Base-by-base conservation (phyloP, 2,113 vertebrate genomes). In the Mellivora capensis region DNA sequence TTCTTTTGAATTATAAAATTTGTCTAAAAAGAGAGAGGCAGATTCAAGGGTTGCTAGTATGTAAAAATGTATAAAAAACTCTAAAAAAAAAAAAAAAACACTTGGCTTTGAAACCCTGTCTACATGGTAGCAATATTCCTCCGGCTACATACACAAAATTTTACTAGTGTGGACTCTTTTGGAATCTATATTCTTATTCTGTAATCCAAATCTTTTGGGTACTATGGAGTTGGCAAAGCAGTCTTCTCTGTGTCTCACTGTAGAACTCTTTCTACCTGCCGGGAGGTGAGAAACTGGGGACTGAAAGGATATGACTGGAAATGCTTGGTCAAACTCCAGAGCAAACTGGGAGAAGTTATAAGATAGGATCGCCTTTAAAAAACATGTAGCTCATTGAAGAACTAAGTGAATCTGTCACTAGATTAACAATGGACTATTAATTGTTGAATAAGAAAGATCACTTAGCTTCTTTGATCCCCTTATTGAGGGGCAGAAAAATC, bases 151-250 rank as follows among this genome's bases (percentile, higher is more conserved):
- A 27, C 31, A 76, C 23, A 29, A 87, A 82, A 72, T 69, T 80
- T 76, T 23, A 11, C 44, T 93, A 90, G 94, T 84, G 52, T 52
- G 49, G 44, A 21, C 29, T 97, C 93, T 87, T 97, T 44, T 90
- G 94, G 21, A 52, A n/a, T 97, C 87, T 8, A 0, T 49, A 31
- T 95, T 23, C 87, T 97, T 90, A 49, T 83, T 96, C 39, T 47
- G 4, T 62, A 94, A 80, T 97, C 44, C 54, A 94, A n/a, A 72
- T 71, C 13, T 37, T 96, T 74, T 84, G 27, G n/a, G 13, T 67
- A 13, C 12, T 3, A 4, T 27, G 12, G 4, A 29, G 8, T 80
- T 90, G 23, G 14, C 34, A 79, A 77, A 94, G 2, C 7, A 31
- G 23, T 64, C n/a, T 61, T 62, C 37, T 59, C 25, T 71, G 64